A percentile compares a stretch with the other conserved stretches of the same genome.
Evolutionary conservation across 2,113 vertebrate genomes (phyloP).

Genomic region (Asarcornis scutulata): DNA sequence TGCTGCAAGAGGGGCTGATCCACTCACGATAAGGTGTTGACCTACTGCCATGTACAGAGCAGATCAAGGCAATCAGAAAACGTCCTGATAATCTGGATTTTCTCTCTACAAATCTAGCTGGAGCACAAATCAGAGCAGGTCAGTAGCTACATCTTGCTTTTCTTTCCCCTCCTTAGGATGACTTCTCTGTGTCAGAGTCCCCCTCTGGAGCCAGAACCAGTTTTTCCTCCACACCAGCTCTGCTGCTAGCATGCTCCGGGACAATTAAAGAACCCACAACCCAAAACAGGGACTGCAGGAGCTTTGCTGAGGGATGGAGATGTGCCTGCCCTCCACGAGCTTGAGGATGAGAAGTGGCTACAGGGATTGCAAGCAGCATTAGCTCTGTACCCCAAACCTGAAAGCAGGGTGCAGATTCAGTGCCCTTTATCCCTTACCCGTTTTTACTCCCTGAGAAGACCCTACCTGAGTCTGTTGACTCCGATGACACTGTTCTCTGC

Average conservation of each 20-base stretch:
- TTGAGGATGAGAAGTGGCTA: fast-evolving
- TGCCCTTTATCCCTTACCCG: fast-evolving
- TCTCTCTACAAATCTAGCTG: background rate
- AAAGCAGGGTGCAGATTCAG: fast-evolving
- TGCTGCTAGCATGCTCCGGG: background rate
- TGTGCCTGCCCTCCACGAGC: background rate
- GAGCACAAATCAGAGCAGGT: background rate
- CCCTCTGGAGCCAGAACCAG: background rate
- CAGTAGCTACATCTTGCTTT: background rate
- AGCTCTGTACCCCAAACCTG: background rate
- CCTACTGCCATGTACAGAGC: fast-evolving
- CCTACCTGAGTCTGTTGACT: slow-evolving; percentile 79
- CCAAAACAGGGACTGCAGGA: background rate
- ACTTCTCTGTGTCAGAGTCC: background rate
- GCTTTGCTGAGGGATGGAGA: background rate
- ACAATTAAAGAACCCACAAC: background rate
- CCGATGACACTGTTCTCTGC: slow-evolving; percentile 69
- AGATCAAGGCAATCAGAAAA: background rate
- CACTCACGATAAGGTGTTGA: fast-evolving
- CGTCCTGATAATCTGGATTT: background rate
- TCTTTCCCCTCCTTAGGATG: no score
- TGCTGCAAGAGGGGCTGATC: background rate
- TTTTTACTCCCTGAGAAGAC: background rate
- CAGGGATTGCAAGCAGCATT: background rate
- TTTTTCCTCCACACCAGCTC: background rate